These are phyloP conservation scores for Nerophis lumbriciformis DNA, from an alignment of 2,113 vertebrate genomes.

Conservation along the genomic window DNA sequence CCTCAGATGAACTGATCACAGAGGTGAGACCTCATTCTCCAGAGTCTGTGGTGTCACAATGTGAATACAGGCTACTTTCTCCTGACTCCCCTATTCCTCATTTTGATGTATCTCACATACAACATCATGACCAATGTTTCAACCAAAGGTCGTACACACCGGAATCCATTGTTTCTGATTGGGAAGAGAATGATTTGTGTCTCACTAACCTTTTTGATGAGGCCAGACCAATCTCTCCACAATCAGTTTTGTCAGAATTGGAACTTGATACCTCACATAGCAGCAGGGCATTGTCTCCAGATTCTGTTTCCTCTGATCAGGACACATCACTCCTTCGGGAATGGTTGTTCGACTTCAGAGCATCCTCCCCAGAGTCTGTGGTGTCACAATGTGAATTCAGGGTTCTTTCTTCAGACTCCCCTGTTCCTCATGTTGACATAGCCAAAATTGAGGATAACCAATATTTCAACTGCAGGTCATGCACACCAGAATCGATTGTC, in stretches of 20 bases:
- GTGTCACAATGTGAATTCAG: too few relatives aligned
- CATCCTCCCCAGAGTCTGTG: constrained; percentile 6
- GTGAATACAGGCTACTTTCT: not conserved
- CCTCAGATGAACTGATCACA: not conserved
- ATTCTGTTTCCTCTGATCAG: constrained; percentile 20
- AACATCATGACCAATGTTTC: not conserved
- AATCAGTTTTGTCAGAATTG: constrained; percentile 3
- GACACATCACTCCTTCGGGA: not conserved
- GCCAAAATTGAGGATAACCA: too few relatives aligned
- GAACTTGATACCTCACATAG: not conserved
- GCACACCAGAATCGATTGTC: too few relatives aligned
- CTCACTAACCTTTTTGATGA: constrained; percentile 2
- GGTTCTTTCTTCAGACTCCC: too few relatives aligned
- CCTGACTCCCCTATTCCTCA: constrained; percentile 5
- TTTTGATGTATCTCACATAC: not conserved
- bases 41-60: not conserved
- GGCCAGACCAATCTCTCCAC: constrained; percentile 13
- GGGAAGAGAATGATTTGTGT: not conserved
- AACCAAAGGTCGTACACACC: not conserved
- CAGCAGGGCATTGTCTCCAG: constrained; percentile 11
- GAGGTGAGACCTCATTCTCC: not conserved
- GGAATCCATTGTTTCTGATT: constrained; percentile 2
- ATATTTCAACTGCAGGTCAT: too few relatives aligned
- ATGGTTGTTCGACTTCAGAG: constrained; percentile 2
- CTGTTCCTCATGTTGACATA: too few relatives aligned